Base-by-base conservation (phyloP, 2,888 invertebrate genomes). In the Melinaea marsaeus region DNA sequence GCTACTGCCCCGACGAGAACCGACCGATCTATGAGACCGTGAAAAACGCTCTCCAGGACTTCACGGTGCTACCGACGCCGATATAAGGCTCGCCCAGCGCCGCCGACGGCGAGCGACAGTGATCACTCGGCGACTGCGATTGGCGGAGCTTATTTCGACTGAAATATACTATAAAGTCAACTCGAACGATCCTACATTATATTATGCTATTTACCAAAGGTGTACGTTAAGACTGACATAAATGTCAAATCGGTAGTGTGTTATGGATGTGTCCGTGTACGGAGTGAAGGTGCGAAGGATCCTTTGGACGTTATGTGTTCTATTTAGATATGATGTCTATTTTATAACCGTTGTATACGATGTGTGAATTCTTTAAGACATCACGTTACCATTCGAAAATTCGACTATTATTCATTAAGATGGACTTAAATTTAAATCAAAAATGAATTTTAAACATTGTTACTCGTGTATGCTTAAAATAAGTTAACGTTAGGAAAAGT, bases 11-110 rank as follows among this genome's bases (percentile, higher is more conserved):
- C 70, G 96, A 96, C 76, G 95, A 95, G 73, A 95, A 96, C 83
- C 93, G 96, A 67, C 96, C 97, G 37, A 93, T 97, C 68, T 97
- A 97, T 86, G 96, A 96, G 81, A 95, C 96, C 48, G 97, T 98
- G 65, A 97, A 97, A 90, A 95, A 96, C 78, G 96, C 96, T 72
- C 93, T 98, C 73, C 97, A 97, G 85, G 97, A 98, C 90, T 97
- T 96, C 83, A 96, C 96, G 74, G 95, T 97, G 70, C 92, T 97
- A 79, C 96, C 97, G 37, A 97, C 96, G 72, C 96, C 97, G 77
- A 96, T 96, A 91, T 96, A 95, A 95, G 90, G 86, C 77, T 85
- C 88, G 78, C 86, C 79, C 68, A 88, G 89, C 90, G 84, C 88
- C 90, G 89, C 87, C 86, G 90, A 90, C 51, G 69, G 83, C 61